Percentiles rank a stretch among this genome's conserved stretches.
Conservation (phyloP, 37 sponge, comb jelly and placozoan genomes). For the Spongilla lacustris region DNA sequence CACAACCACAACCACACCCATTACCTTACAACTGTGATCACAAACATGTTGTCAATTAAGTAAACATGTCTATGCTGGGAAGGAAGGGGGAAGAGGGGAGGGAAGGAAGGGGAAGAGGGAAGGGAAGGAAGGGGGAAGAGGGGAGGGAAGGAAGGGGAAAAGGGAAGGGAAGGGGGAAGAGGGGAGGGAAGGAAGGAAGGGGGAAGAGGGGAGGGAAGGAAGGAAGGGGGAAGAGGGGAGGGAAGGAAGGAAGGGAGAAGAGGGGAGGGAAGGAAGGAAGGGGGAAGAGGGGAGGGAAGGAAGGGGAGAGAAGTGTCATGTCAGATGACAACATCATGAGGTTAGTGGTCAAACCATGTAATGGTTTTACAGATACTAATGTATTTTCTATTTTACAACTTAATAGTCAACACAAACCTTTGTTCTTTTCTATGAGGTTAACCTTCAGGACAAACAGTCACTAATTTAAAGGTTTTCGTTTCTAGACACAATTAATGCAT, state of each 20-base stretch:
- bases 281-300: slow-evolving; percentile 2
- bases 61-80: no score
- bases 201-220: slow-evolving; percentile 34
- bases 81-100: no score
- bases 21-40: no score
- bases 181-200: slow-evolving; percentile 13
- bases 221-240: background rate
- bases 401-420: no score
- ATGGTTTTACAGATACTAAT: background rate
- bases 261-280: background rate
- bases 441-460: background rate
- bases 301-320: background rate
- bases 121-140: background rate
- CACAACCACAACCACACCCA: no score
- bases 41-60: no score
- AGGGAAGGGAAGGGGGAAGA: slow-evolving; percentile 2
- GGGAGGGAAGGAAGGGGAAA: background rate
- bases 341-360: no score
- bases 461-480: background rate
- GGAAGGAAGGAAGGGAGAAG: background rate
- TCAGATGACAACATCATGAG: no score
- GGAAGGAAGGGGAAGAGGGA: background rate
- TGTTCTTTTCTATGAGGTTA: no score
- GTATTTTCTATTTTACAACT: background rate
- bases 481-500: no score